Conservation (phyloP, 2,113 vertebrate species). For the Ceyx cyanopectus region DNA sequence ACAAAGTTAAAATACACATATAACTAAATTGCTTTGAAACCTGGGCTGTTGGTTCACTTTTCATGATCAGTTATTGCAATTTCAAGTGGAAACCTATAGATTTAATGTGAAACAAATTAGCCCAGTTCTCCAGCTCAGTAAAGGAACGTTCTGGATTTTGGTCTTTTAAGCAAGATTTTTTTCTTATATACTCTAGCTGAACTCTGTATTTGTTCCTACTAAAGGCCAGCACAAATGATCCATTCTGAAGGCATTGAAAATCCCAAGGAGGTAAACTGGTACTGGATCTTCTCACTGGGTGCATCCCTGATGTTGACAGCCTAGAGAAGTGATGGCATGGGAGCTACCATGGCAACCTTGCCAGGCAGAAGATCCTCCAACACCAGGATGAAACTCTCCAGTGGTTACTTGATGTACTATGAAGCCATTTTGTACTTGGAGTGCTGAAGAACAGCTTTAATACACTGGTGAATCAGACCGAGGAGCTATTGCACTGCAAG, state of each 20-base stretch:
- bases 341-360: background rate
- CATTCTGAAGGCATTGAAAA: background rate
- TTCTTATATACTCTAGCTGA: background rate
- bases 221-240: background rate
- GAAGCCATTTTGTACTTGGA: slow-evolving; percentile 12
- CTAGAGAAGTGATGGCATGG: background rate
- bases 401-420: slow-evolving; percentile 5
- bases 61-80: background rate
- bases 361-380: background rate
- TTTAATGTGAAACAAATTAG: background rate
- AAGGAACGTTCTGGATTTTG: background rate
- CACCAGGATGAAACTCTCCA: background rate
- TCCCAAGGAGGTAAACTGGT: background rate
- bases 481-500: slow-evolving; percentile 17
- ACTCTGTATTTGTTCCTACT: fast-evolving
- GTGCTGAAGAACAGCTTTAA: slow-evolving; percentile 7
- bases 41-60: background rate
- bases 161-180: background rate
- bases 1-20: background rate
- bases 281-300: background rate
- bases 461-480: background rate
- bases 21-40: background rate
- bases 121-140: background rate
- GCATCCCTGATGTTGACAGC: background rate
- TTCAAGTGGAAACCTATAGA: background rate